phyloP scores from a whole-genome alignment of 2,888 invertebrate genomes.

The Thereva unica region DNA sequence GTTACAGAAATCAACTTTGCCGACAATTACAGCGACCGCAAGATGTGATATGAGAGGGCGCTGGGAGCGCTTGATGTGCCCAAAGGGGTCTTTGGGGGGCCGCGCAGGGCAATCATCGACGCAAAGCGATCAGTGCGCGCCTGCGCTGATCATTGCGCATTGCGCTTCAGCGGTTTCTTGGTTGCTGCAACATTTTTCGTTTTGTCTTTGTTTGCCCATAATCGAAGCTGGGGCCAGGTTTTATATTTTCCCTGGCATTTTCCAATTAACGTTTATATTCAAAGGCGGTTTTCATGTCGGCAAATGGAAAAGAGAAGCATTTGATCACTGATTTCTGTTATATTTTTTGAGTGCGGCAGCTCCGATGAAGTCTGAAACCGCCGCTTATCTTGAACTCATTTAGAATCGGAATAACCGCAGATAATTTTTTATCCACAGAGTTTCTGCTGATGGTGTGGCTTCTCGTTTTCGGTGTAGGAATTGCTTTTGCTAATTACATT shows the following conservation, averaged over 20 bases:
- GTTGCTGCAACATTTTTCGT: not conserved
- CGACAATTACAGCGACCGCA: constrained; percentile 12
- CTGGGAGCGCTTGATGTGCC: constrained; percentile 1
- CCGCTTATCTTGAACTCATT: too few species aligned
- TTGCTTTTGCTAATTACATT: too few species aligned
- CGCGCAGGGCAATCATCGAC: not conserved
- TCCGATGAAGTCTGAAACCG: too few species aligned
- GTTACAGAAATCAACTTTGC: constrained; percentile 26
- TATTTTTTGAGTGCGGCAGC: too few species aligned
- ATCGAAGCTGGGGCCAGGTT: constrained; percentile 20
- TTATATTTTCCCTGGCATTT: constrained; percentile 26
- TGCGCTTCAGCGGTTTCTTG: constrained; percentile 4
- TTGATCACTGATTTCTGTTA: too few species aligned
- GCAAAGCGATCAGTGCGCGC: too few species aligned
- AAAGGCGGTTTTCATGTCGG: constrained; percentile 20
- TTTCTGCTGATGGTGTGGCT: too few species aligned
- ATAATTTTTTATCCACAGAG: too few species aligned
- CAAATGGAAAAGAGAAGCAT: constrained; percentile 7
- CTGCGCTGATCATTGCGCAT: too few species aligned
- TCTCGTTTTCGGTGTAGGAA: too few species aligned
- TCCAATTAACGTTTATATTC: constrained; percentile 22
- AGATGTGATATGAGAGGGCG: constrained; percentile 9
- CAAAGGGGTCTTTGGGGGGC: not conserved
- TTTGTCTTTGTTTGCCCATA: constrained; percentile 1
- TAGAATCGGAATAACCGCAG: too few species aligned